phyloP scores from a whole-genome alignment of 1,140 invertebrate genomes.

The Sycophila sp. region DNA sequence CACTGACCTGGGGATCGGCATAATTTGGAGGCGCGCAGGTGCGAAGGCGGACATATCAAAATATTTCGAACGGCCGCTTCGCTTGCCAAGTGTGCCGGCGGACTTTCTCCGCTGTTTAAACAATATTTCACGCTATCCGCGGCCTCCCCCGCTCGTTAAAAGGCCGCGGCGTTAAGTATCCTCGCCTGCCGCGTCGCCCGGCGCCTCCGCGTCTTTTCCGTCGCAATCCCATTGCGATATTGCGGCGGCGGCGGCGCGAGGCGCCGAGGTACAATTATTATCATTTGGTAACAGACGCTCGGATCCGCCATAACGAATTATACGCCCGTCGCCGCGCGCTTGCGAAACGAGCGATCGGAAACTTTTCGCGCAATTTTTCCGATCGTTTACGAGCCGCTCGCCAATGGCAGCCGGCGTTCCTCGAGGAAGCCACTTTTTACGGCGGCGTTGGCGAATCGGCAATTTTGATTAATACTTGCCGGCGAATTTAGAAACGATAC shows the following conservation, averaged over 20 bases:
- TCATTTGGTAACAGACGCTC: slow-evolving; percentile 2
- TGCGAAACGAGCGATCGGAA: too few species aligned
- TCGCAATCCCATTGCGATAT: slow-evolving; percentile 1
- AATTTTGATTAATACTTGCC: too few species aligned
- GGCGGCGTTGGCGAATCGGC: too few species aligned
- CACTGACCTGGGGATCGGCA: not conserved
- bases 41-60: slow-evolving; percentile 16
- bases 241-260: too few species aligned
- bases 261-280: not conserved
- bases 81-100: slow-evolving; percentile 37
- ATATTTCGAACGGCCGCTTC: slow-evolving; percentile 34
- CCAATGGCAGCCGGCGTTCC: too few species aligned
- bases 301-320: too few species aligned
- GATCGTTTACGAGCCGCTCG: too few species aligned
- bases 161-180: slow-evolving; percentile 19
- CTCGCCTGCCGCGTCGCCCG: not conserved
- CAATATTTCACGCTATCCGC: slow-evolving; percentile 43
- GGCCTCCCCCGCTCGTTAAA: slow-evolving; percentile 23
- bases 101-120: slow-evolving; percentile 41
- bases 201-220: not conserved
- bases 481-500: too few species aligned
- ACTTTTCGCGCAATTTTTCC: too few species aligned
- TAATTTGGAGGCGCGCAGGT: not conserved
- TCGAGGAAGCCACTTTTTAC: too few species aligned
- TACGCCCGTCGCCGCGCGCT: too few species aligned